Base-by-base conservation (phyloP, 2,797 vertebrate species). In the Kryptolebias ocellatus region DNA sequence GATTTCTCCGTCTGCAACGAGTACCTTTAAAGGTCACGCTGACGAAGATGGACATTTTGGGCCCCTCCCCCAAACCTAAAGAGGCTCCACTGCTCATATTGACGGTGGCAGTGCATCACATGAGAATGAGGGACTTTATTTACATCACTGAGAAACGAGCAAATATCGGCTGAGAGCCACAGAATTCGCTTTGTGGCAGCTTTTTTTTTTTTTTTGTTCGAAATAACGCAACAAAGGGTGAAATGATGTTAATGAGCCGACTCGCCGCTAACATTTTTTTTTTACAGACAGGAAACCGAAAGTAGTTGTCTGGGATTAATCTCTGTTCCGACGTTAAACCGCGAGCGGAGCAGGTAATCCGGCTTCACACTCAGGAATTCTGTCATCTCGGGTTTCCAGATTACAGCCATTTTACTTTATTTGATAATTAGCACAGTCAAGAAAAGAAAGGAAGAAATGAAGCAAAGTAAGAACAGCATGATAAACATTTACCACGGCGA, bases 21-120 rank as follows among this genome's bases (percentile, higher is more conserved):
- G 9, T 39, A 39, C 37, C 10, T 39, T 39, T 39, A 11, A 11
- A 39, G 37, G 2, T 12, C 7, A 34, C 31, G 7, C 31, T 34
- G 37, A 78, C 76, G 76, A 88, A 84, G 81, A 80, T 67, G 60
- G 80, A 82, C 45, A 59, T 56, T 60, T 60, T 8, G 2, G 2
- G 2, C 5, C 29, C 56, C 62, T 53, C 28, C 46, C 16, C 24
- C 15, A 37, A 34, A 34, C 31, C 9, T 24, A 24, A 34, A 34
- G 9, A 34, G 9, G 31, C 31, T 9, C 44, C 10, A 53, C 52
- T 44, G 18, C 55, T 39, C 58, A 7, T 34, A 34, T 51, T 69
- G 87, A 81, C 62, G 9, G 78, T 90, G 85, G 84, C 87, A 89
- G 83, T 89, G 84, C 74, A 82, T 89, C 79, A 81, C 76, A 72